A percentile compares a stretch with the other conserved stretches of the same genome.
Evolutionary conservation across 2,113 vertebrate species (phyloP).

Genomic region (Speoplatyrhinus poulsoni): DNA sequence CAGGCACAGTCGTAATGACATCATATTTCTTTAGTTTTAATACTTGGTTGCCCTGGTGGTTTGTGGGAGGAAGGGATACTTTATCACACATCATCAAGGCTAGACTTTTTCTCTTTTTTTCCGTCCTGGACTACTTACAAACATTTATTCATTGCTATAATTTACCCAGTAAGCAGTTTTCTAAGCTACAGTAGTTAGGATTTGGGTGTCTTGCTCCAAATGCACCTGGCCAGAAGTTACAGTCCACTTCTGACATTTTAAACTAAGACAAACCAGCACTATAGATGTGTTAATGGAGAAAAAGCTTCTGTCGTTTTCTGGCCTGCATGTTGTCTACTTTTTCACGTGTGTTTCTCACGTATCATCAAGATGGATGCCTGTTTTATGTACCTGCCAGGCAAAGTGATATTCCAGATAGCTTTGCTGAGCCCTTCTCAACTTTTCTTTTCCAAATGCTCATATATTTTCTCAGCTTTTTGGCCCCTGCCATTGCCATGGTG

Average conservation of each 20-base stretch:
- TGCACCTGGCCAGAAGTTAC: neutral
- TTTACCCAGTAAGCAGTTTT: neutral
- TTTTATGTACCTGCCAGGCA: conserved; percentile 66
- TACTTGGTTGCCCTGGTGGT: conserved; percentile 49
- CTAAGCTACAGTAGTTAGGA: neutral
- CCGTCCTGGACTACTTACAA: conserved; percentile 8
- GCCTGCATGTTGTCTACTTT: conserved; percentile 10
- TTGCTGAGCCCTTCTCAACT: conserved; percentile 54
- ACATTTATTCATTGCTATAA: neutral
- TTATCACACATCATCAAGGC: conserved; percentile 32
- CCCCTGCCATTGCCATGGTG: conserved; percentile 60
- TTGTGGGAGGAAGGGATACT: conserved; percentile 40
- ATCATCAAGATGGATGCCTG: conserved; percentile 46
- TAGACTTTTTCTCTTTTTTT: neutral
- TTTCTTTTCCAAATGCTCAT: conserved; percentile 59
- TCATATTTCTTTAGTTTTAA: conserved; percentile 43
- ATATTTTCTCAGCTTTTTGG: conserved; percentile 64
- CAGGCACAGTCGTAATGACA: neutral
- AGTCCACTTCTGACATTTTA: neutral
- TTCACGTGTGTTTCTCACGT: conserved; percentile 26
- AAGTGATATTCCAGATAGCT: conserved; percentile 70
- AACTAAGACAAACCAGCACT: neutral
- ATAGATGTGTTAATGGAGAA: conserved; percentile 3
- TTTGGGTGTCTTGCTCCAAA: conserved; percentile 13
- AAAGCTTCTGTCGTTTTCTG: neutral